phyloP scores from a whole-genome alignment of 2,113 vertebrate species.

The Oreochromis aureus region DNA sequence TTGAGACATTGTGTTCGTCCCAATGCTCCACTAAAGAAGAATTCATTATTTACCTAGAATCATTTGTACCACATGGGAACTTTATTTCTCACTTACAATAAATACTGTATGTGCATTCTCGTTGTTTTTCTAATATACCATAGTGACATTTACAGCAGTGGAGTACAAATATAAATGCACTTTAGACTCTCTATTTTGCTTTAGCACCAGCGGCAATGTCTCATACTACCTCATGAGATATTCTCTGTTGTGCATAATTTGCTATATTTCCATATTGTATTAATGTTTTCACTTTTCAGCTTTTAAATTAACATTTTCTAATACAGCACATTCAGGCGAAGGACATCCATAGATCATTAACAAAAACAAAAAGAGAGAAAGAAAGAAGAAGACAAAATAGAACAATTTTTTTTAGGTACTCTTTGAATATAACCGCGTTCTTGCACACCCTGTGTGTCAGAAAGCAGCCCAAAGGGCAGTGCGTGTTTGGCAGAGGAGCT shows the following conservation, averaged over 20 bases:
- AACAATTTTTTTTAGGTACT: background rate
- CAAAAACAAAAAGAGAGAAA: background rate
- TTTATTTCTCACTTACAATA: slow-evolving; percentile 2
- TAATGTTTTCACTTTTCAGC: background rate
- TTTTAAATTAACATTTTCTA: background rate
- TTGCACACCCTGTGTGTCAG: background rate
- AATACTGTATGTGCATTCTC: slow-evolving; percentile 10
- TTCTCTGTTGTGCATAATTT: background rate
- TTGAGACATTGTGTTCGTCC: background rate
- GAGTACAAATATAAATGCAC: background rate
- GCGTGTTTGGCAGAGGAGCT: background rate
- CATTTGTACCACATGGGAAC: slow-evolving; percentile 27
- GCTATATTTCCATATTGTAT: background rate
- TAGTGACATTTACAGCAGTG: background rate
- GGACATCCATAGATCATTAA: background rate
- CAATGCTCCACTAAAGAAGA: background rate
- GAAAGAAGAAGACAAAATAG: background rate
- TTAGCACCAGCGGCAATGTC: background rate
- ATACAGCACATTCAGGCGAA: background rate
- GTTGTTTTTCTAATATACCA: background rate
- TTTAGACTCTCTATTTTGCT: background rate
- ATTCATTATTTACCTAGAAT: slow-evolving; percentile 47
- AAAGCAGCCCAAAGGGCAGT: background rate
- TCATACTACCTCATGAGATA: background rate
- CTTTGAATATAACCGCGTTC: background rate